Evolutionary conservation across 2,888 invertebrate genomes (phyloP).

Genomic region (Drosophila eohydei): DNA sequence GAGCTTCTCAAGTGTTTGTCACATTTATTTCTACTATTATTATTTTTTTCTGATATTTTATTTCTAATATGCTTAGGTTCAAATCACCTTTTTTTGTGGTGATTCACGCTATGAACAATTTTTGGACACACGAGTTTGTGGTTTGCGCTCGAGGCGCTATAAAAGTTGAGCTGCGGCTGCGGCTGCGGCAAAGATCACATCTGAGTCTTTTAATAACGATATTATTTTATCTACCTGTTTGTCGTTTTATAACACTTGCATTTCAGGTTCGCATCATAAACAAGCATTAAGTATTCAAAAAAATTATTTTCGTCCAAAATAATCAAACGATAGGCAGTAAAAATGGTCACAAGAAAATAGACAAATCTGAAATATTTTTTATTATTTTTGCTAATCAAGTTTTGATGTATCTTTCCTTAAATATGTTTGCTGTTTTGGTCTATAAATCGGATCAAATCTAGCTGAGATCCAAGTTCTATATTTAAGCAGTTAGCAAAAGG

Average conservation of each 20-base stretch:
- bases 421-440: background rate
- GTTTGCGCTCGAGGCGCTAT: slow-evolving; percentile 13
- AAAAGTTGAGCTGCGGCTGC: slow-evolving; percentile 11
- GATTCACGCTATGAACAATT: slow-evolving; percentile 50
- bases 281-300: background rate
- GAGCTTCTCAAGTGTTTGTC: slow-evolving; percentile 43
- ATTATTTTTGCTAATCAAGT: no score
- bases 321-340: background rate
- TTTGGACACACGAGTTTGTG: slow-evolving; percentile 31
- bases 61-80: slow-evolving; percentile 22
- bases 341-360: background rate
- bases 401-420: no score
- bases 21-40: slow-evolving; percentile 27
- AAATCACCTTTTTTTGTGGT: slow-evolving; percentile 15
- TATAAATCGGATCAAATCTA: background rate
- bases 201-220: slow-evolving; percentile 4
- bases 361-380: background rate
- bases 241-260: slow-evolving; percentile 28
- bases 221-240: slow-evolving; percentile 11
- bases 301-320: background rate
- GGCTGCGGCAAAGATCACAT: slow-evolving; percentile 20
- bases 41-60: slow-evolving; percentile 26
- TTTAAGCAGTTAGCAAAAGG: background rate
- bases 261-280: slow-evolving; percentile 10
- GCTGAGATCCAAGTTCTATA: background rate